These are phyloP conservation scores for Eupithecia centaureata DNA, from an alignment of 2,888 invertebrate genomes.

Conservation along the genomic window DNA sequence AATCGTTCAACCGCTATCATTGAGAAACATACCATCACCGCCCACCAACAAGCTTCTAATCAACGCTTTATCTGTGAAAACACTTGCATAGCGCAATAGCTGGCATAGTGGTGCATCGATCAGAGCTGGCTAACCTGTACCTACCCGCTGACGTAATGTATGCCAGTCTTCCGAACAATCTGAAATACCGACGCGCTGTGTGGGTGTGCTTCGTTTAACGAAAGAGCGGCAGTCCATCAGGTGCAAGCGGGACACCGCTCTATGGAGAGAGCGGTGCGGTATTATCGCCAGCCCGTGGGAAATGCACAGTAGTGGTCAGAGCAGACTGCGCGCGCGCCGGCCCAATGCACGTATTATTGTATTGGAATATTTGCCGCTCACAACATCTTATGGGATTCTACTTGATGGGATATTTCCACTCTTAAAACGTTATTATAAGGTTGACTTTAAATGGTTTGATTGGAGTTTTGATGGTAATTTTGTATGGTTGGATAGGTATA, in stretches of 20 bases:
- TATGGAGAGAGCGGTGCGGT: slow-evolving; percentile 61
- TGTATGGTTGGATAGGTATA: slow-evolving; percentile 52
- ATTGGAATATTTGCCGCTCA: slow-evolving; percentile 69
- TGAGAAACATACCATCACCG: slow-evolving; percentile 36
- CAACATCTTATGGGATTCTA: slow-evolving; percentile 62
- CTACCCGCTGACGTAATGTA: slow-evolving; percentile 75
- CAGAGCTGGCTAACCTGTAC: slow-evolving; percentile 55
- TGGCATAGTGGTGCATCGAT: slow-evolving; percentile 62
- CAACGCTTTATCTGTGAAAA: slow-evolving; percentile 42
- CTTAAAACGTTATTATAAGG: slow-evolving; percentile 50
- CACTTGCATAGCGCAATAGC: slow-evolving; percentile 47
- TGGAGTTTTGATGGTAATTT: slow-evolving; percentile 47
- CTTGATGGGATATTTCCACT: slow-evolving; percentile 39
- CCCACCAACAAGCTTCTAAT: slow-evolving; percentile 42
- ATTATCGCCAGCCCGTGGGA: slow-evolving; percentile 80
- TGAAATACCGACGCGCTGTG: slow-evolving; percentile 82
- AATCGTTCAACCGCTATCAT: slow-evolving; percentile 34
- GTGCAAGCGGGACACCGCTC: slow-evolving; percentile 67
- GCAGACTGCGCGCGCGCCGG: slow-evolving; percentile 82
- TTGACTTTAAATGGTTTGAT: slow-evolving; percentile 44
- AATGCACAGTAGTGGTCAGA: slow-evolving; percentile 85
- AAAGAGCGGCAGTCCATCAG: slow-evolving; percentile 82
- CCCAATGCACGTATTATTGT: slow-evolving; percentile 84
- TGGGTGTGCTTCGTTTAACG: slow-evolving; percentile 84
- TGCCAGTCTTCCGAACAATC: slow-evolving; percentile 78